Evolutionary conservation across 2,113 vertebrate genomes (phyloP).

Genomic region (Uropsilus gracilis): DNA sequence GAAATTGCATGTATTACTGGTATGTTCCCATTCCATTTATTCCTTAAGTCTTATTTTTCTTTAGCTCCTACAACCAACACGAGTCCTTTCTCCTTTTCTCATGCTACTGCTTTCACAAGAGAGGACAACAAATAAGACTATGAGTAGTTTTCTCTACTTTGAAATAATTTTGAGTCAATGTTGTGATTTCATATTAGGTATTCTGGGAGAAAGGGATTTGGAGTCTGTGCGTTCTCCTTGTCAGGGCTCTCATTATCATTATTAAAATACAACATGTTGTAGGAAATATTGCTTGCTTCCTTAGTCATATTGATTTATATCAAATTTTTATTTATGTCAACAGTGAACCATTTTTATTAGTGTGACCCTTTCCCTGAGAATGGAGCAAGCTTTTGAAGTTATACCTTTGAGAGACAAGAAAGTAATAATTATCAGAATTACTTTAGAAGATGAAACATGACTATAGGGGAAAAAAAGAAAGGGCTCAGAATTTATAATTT

Average conservation of each 20-base stretch:
- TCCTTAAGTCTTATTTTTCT: neutral
- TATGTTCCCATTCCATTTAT: neutral
- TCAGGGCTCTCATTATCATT: neutral
- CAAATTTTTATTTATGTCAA: slow-evolving; percentile 27
- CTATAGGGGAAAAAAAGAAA: neutral
- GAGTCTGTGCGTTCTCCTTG: neutral
- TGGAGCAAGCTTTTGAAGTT: neutral
- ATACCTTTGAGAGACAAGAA: neutral
- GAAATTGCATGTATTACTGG: neutral
- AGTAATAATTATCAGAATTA: neutral
- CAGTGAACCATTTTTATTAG: neutral
- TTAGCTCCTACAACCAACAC: neutral
- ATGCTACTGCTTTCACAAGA: neutral
- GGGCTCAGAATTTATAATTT: neutral
- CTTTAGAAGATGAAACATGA: neutral
- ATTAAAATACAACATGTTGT: neutral
- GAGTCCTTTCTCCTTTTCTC: neutral
- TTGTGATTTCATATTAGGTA: neutral
- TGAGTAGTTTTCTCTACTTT: neutral
- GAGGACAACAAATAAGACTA: neutral
- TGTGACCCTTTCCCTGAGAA: neutral
- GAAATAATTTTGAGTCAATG: neutral
- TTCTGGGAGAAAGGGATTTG: neutral
- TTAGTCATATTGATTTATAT: neutral
- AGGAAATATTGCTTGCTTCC: slow-evolving; percentile 15